A percentile compares a stretch with the other conserved stretches of the same genome.
These are phyloP conservation scores for Grammomys dolichurus DNA, from an alignment of 2,113 vertebrate genomes.

Conservation along the genomic window DNA sequence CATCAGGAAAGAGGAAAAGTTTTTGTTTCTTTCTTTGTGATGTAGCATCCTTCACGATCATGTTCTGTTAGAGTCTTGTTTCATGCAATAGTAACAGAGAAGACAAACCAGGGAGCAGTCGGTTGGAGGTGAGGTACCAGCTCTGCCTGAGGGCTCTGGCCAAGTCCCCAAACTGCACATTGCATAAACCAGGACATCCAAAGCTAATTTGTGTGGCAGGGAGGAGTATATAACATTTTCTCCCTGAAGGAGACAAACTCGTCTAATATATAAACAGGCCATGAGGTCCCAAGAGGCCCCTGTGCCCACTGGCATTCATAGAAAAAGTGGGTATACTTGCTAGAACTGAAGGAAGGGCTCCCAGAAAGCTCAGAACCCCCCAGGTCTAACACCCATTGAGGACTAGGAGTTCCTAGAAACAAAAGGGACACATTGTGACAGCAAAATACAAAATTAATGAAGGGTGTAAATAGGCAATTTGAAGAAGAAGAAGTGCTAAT, in stretches of 20 bases:
- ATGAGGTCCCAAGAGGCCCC: fast-evolving
- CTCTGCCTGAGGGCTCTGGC: fast-evolving
- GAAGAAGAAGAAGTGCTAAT: background rate
- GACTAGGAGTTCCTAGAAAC: background rate
- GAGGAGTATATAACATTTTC: too few species aligned
- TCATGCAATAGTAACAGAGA: background rate
- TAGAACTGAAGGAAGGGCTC: background rate
- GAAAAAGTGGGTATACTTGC: fast-evolving
- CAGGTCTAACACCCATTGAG: fast-evolving
- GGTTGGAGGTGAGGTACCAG: fast-evolving
- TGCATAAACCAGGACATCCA: fast-evolving
- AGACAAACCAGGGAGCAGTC: background rate
- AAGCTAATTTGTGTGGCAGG: background rate
- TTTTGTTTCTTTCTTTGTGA: background rate
- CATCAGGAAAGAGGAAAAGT: too few species aligned
- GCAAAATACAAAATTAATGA: background rate
- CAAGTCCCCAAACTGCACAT: fast-evolving
- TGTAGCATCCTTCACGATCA: too few species aligned
- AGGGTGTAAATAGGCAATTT: background rate
- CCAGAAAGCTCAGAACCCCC: background rate
- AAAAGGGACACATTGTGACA: background rate
- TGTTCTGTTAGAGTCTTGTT: background rate
- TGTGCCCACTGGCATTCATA: fast-evolving
- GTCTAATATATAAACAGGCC: too few species aligned
- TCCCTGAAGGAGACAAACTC: background rate